Conservation (phyloP, 2,888 invertebrate species). For the Tetranychus truncatus region DNA sequence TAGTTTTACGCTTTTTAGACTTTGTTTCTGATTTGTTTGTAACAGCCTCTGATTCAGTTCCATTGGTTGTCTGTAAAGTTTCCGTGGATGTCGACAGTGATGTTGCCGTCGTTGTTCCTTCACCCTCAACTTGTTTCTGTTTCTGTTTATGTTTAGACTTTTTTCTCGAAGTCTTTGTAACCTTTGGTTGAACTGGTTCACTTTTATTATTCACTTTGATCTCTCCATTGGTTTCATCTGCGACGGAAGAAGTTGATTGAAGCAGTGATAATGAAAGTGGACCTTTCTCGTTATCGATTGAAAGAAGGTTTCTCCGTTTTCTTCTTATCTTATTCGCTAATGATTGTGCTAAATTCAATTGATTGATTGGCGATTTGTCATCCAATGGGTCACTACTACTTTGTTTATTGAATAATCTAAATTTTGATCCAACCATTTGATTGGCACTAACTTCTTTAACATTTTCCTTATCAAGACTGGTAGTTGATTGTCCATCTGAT, state of each 20-base stretch:
- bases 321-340: neutral
- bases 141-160: neutral
- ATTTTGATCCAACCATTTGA: no score
- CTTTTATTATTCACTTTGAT: neutral
- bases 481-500: no score
- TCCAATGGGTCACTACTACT: no score
- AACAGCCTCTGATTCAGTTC: neutral
- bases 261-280: neutral
- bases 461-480: no score
- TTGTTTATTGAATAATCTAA: no score
- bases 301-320: neutral
- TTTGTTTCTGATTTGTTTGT: no score
- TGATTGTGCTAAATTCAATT: neutral
- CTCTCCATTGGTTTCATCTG: conserved; percentile 1
- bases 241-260: neutral
- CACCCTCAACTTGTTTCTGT: neutral
- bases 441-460: no score
- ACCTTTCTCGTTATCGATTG: neutral
- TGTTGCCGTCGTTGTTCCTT: neutral
- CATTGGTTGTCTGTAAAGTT: neutral
- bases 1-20: no score
- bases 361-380: neutral
- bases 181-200: neutral
- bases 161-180: neutral
- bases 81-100: neutral